Percentiles rank a stretch among this genome's conserved stretches.
phyloP scores from a whole-genome alignment of 2,797 vertebrate genomes.

The Anguilla anguilla region DNA sequence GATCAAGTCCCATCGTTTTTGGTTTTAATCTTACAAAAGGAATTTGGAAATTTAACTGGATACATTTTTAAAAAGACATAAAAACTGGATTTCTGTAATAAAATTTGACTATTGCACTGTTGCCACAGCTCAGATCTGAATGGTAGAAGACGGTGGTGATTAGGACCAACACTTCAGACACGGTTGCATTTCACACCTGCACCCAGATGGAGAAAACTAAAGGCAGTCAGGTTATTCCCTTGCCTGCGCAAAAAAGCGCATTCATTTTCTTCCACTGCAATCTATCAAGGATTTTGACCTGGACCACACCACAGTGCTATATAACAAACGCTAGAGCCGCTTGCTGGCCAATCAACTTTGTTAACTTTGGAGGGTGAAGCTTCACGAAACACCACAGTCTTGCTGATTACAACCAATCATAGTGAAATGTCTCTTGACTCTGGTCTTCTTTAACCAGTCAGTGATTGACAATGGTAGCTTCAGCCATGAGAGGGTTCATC shows the following conservation, averaged over 20 bases:
- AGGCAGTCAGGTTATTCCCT: not conserved
- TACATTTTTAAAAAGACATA: not conserved
- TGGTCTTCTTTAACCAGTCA: not conserved
- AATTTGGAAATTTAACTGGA: not conserved
- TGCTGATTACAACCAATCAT: not conserved
- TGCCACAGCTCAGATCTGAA: not conserved
- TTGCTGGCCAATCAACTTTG: not conserved
- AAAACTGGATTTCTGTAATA: not conserved
- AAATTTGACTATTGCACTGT: not conserved
- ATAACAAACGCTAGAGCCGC: not conserved
- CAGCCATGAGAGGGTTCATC: not conserved
- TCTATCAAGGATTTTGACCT: not conserved
- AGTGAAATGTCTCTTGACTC: not conserved
- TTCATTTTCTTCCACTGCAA: not conserved
- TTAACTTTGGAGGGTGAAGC: not conserved
- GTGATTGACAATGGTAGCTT: not conserved
- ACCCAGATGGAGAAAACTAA: not conserved
- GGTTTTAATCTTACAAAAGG: conserved; percentile 33
- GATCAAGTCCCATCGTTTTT: conserved; percentile 42
- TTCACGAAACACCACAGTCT: not conserved
- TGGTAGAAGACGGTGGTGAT: not conserved
- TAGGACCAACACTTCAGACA: not conserved
- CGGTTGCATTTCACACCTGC: not conserved
- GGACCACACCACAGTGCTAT: not conserved
- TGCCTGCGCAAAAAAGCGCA: not conserved